These are phyloP conservation scores for Anthoscopus minutus DNA, from an alignment of 2,113 vertebrate species.

Conservation along the genomic window DNA sequence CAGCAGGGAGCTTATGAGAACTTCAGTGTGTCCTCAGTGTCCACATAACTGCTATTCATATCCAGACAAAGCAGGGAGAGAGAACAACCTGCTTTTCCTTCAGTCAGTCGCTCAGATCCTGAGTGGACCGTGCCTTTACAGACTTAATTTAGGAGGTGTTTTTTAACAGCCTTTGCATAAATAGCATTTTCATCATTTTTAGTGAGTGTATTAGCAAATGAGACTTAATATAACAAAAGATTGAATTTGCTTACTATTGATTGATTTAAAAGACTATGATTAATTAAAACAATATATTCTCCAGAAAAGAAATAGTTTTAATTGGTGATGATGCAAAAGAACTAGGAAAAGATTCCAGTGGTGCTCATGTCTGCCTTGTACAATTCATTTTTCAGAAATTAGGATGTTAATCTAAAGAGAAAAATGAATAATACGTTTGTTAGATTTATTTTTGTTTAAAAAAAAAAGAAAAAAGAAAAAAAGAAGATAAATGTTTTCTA, in stretches of 20 bases:
- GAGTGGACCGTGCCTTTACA: not conserved
- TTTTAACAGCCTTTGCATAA: not conserved
- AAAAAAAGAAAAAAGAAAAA: not conserved
- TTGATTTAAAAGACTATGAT: not conserved
- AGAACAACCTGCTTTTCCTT: not conserved
- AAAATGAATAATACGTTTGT: not conserved
- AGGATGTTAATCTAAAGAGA: not conserved
- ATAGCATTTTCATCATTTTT: not conserved
- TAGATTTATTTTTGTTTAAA: not conserved
- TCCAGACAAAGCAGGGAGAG: not conserved
- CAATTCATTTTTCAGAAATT: not conserved
- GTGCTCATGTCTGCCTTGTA: not conserved
- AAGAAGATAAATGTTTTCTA: not conserved
- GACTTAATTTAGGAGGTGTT: not conserved
- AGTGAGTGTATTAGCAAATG: not conserved
- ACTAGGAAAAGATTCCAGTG: not conserved
- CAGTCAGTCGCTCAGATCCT: not conserved
- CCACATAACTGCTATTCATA: not conserved
- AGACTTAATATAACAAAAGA: not conserved
- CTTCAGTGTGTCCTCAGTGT: not conserved
- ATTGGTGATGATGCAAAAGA: not conserved
- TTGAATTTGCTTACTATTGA: not conserved
- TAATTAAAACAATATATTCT: not conserved
- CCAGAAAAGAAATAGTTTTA: not conserved
- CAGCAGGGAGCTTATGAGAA: not conserved